Evolutionary conservation across 2,888 invertebrate species (phyloP).

Genomic region (Aphidoletes aphidimyza): DNA sequence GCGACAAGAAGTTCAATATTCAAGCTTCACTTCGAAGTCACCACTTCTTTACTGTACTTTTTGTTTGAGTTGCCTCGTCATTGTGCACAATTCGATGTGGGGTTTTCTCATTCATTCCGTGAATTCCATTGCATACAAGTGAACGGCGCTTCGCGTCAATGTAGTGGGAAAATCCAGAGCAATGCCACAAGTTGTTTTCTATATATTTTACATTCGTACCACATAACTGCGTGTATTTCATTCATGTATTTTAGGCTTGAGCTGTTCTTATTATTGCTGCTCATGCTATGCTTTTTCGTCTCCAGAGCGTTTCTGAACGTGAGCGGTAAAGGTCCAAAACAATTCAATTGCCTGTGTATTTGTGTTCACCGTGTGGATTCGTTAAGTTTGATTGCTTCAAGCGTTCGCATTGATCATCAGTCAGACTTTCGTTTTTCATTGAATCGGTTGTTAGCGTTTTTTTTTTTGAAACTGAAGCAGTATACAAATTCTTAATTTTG

Average conservation of each 20-base stretch:
- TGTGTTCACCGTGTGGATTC: background rate
- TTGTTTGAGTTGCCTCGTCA: background rate
- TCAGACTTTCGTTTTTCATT: constrained; percentile 35
- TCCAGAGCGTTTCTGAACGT: background rate
- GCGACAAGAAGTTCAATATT: background rate
- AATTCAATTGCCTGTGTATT: constrained; percentile 5
- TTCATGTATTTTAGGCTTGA: background rate
- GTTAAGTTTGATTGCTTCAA: background rate
- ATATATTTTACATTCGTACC: background rate
- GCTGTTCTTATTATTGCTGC: background rate
- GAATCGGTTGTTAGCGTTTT: background rate
- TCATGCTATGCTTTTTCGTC: background rate
- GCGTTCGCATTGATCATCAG: background rate
- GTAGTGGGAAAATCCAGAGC: constrained; percentile 48
- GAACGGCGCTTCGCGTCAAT: background rate
- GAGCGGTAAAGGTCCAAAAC: background rate
- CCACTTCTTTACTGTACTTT: too few species aligned
- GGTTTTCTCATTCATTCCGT: background rate
- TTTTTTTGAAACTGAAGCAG: background rate
- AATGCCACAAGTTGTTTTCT: constrained; percentile 25
- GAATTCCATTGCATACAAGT: background rate
- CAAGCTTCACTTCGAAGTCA: background rate
- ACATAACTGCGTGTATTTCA: background rate
- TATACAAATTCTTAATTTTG: background rate
- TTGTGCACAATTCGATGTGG: background rate